Base-by-base conservation (phyloP, 2,797 vertebrate species). In the Capromys pilorides region DNA sequence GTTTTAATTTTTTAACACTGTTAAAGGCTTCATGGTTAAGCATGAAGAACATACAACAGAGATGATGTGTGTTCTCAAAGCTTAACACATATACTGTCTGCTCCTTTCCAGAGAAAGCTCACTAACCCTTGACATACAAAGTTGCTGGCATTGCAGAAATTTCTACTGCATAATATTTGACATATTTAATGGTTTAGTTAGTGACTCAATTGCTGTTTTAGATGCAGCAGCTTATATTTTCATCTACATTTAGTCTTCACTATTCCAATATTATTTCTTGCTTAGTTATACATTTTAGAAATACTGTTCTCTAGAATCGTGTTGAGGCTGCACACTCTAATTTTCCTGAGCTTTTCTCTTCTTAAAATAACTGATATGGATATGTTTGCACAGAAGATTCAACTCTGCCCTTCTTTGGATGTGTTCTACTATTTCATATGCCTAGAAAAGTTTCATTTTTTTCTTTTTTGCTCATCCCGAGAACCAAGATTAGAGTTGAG, bases 401-500 rank as follows among this genome's bases (percentile, higher is more conserved):
- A 49, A 91, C 33, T 21, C 86, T 24, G 14, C 12, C 26, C 51
- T 16, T 61, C 39, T 91, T 78, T 19, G 57, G 41, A 54, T 49
- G 39, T 80, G 19, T 14, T 39, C 5, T 45, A 14, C 26, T 11
- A 67, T 88, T 66, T 39, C 22, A 41, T 59, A n/a, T 26, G 1
- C 66, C 88, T 90, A 8, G 75, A 57, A 18, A 86, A 69, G 8
- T 49, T 80, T 26, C 28, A 2, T 22, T 62, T 31, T 8, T 45
- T 45, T 45, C 45, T 45, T 88, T 85, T 86, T 73, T 93, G 28
- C 12, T 92, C 61, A 94, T 66, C 18, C n/a, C 16, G 22, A 69
- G 93, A 94, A 36, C 66, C 28, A 89, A 49, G 79, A 69, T 45
- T 57, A 66, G 75, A 94, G 41, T 64, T 78, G 41, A 89, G 54